Conservation (phyloP, 1,140 invertebrate species). For the Meloidogyne exigua region DNA sequence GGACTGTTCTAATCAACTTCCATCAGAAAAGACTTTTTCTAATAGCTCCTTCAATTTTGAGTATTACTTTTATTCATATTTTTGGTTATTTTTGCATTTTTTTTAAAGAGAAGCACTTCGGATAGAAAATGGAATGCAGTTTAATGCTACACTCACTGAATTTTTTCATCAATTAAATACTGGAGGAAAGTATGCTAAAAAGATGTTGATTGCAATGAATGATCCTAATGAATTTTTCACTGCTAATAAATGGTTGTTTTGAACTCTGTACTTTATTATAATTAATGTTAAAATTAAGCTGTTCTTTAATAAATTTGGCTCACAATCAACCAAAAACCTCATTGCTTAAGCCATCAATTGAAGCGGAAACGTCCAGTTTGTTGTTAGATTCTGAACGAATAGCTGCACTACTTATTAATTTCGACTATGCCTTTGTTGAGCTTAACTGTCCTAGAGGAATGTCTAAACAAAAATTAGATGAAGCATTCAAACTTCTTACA, state of each 20-base stretch:
- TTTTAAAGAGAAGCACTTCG: constrained; percentile 31
- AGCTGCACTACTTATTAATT: constrained; percentile 5
- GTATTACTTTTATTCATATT: background rate
- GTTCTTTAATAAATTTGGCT: background rate
- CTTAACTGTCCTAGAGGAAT: constrained; percentile 4
- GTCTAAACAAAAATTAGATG: constrained; percentile 5
- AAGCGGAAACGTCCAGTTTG: background rate
- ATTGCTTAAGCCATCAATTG: background rate
- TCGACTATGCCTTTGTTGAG: background rate
- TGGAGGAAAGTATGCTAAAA: constrained; percentile 9
- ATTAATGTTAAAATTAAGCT: constrained; percentile 2
- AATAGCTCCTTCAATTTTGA: background rate
- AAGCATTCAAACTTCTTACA: background rate
- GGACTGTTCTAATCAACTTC: background rate
- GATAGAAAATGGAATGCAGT: constrained; percentile 25
- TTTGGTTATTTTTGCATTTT: background rate
- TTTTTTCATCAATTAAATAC: constrained; percentile 11
- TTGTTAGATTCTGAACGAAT: background rate
- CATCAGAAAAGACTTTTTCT: background rate
- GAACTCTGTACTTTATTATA: no score
- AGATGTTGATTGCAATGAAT: constrained; percentile 26
- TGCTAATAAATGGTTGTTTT: background rate
- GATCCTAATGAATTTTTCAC: constrained; percentile 22
- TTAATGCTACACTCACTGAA: constrained; percentile 11
- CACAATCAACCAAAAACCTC: background rate